Conservation (phyloP, 2,113 vertebrate species). For the Rhinichthys klamathensis region DNA sequence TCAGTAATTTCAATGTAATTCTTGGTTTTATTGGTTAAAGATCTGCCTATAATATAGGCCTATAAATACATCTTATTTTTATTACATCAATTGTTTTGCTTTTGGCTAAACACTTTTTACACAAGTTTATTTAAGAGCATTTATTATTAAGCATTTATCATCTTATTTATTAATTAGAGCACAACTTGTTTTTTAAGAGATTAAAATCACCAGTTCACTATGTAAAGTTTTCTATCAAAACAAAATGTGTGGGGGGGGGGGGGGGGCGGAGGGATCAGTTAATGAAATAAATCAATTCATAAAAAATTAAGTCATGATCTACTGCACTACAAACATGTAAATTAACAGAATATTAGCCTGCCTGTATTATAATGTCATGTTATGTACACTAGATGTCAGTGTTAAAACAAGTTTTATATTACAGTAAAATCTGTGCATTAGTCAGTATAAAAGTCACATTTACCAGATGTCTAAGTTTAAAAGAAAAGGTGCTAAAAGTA, state of each 20-base stretch:
- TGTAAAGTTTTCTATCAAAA: not conserved
- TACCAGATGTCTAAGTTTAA: not conserved
- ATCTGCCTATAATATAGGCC: too few species aligned
- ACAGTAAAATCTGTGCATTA: not conserved
- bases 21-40: too few species aligned
- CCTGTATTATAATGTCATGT: not conserved
- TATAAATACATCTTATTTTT: too few species aligned
- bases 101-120: too few species aligned
- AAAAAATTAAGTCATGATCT: not conserved
- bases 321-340: not conserved
- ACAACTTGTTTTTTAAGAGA: too few species aligned
- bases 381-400: slow-evolving; percentile 53
- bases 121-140: too few species aligned
- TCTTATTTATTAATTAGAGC: too few species aligned
- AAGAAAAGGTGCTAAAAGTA: not conserved
- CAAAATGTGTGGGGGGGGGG: too few species aligned
- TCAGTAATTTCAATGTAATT: too few species aligned
- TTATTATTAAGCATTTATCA: too few species aligned
- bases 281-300: not conserved
- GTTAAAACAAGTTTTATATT: slow-evolving; percentile 54
- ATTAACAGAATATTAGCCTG: not conserved
- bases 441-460: not conserved
- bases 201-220: not conserved
- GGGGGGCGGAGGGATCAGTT: too few species aligned
- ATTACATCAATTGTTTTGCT: too few species aligned